A percentile compares a stretch with the other conserved stretches of the same genome.
Evolutionary conservation across 2,113 vertebrate species (phyloP).

Genomic region (Plectropomus leopardus): DNA sequence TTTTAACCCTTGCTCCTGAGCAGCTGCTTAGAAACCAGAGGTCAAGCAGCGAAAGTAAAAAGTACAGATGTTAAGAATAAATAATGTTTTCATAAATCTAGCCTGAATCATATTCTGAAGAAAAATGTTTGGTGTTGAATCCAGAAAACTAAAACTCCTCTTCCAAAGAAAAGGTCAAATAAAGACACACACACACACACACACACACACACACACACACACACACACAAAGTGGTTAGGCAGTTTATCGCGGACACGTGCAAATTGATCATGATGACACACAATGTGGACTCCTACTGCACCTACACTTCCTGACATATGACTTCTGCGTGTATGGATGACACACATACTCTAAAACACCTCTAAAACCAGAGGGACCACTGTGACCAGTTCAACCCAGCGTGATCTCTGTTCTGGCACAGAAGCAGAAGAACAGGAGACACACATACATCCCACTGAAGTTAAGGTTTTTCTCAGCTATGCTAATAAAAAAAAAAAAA

Average conservation of each 20-base stretch:
- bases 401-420: conserved; percentile 31
- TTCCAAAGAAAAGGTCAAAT: conserved; percentile 10
- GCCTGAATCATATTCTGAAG: not conserved
- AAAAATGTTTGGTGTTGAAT: not conserved
- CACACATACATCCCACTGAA: conserved; percentile 6
- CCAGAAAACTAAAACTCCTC: conserved; percentile 7
- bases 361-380: conserved; percentile 42
- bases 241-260: not conserved
- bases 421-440: conserved; percentile 12
- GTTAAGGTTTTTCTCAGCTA: not conserved
- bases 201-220: conserved; percentile 4
- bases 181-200: not conserved
- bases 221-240: not conserved
- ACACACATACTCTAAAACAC: conserved; percentile 42
- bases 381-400: conserved; percentile 40
- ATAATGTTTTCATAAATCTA: conserved; percentile 7
- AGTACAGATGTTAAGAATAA: conserved; percentile 30
- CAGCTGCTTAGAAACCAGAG: conserved; percentile 19
- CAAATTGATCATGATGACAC: conserved; percentile 32
- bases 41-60: conserved; percentile 6
- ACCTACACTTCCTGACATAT: conserved; percentile 25
- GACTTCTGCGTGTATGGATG: conserved; percentile 25
- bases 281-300: not conserved
- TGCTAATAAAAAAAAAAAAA: too few species aligned
- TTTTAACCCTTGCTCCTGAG: not conserved